phyloP scores from a whole-genome alignment of 1,140 invertebrate genomes.

The Palaemon carinicauda region DNA sequence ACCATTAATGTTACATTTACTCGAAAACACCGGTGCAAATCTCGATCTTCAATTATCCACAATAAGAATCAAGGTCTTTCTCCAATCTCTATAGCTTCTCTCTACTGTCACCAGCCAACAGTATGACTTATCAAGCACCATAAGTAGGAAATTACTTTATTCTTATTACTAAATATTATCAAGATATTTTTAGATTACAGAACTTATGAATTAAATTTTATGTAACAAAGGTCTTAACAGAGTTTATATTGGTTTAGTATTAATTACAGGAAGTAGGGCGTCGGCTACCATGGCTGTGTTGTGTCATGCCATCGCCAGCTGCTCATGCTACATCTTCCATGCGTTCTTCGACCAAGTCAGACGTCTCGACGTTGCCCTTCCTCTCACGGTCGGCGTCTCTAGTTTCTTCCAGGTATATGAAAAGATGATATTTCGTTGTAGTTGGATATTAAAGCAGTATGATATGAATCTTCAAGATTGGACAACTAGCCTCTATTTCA shows the following conservation, averaged over 20 bases:
- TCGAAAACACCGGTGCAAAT: no score
- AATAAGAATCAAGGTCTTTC: neutral
- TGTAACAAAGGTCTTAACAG: neutral
- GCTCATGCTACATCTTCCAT: neutral
- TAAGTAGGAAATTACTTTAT: no score
- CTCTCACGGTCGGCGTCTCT: conserved; percentile 29
- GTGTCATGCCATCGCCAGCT: neutral
- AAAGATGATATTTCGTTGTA: neutral
- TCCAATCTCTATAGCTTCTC: no score
- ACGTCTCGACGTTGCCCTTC: conserved; percentile 14
- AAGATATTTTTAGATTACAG: neutral
- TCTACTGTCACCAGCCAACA: no score
- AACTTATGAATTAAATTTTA: neutral
- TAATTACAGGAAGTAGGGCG: conserved; percentile 3
- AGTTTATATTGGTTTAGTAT: neutral
- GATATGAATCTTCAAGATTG: no score
- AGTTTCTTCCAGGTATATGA: conserved; percentile 12
- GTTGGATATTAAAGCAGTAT: no score
- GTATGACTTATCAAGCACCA: no score
- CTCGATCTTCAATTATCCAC: no score
- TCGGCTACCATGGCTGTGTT: conserved; percentile 38
- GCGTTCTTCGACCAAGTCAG: conserved; percentile 16
- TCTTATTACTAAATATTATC: no score
- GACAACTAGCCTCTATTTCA: no score
- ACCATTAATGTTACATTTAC: no score